phyloP scores from a whole-genome alignment of 2,888 invertebrate genomes.

The Cephus pygmeus region DNA sequence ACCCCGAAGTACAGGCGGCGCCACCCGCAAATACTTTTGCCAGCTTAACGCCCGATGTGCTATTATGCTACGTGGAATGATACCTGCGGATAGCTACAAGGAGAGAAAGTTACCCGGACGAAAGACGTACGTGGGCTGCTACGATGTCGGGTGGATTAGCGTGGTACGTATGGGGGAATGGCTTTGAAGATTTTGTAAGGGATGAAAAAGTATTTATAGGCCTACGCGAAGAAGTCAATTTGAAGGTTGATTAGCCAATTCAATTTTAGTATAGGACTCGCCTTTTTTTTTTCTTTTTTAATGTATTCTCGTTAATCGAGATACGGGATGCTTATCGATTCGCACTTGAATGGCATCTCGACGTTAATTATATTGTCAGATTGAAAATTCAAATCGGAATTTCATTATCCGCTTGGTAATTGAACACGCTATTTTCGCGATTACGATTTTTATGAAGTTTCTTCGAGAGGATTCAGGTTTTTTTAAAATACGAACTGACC shows the following conservation, averaged over 20 bases:
- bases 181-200: neutral
- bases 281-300: no score
- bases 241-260: neutral
- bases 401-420: neutral
- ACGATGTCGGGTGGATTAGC: neutral
- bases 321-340: neutral
- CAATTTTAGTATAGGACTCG: neutral
- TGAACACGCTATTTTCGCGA: neutral
- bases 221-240: neutral
- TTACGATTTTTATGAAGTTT: neutral
- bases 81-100: neutral
- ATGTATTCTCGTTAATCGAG: neutral
- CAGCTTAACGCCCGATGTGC: conserved; percentile 39
- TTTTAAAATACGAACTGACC: no score
- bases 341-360: neutral
- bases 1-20: conserved; percentile 26
- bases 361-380: neutral
- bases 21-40: conserved; percentile 46
- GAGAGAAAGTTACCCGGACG: neutral
- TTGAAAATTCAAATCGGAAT: neutral
- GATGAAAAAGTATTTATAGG: neutral
- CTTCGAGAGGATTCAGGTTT: neutral
- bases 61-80: conserved; percentile 14
- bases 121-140: neutral
- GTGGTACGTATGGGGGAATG: neutral